Evolutionary conservation across 30 jellyfish, hydroid and myxozoan genomes (phyloP), one percentile per base, ranked within the genome.

Genomic region (Aurelia coerulea): DNA sequence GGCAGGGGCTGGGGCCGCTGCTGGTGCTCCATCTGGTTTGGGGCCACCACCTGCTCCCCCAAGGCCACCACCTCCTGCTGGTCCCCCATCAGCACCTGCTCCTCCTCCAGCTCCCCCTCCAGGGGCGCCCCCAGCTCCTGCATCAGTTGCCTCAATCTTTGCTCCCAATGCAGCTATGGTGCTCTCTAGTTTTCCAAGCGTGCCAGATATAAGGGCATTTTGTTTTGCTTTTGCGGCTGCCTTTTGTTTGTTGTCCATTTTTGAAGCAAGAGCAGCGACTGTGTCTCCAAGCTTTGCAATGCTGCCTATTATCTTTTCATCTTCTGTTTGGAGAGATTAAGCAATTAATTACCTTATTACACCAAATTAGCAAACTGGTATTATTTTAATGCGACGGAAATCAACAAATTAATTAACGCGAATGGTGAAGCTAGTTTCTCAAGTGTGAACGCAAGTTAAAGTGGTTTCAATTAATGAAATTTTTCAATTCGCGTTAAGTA

Each of bases 221-320:
- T 90, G 95, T 70, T 86, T 95, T 33, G 99, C 98, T 53, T 89
- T 86, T 37, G 91, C 98, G 62, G 89, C 92, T 7, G 73, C 53
- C 65, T 86, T 95, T 65, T 76, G 87, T 68, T 95, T 95, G 81
- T 81, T 93, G 52, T 90, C 97, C 84, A 95, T 80, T 75, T 86
- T 90, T 33, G 81, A 54, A 3, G 97, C 97, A 53, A 95, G 91
- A 12, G 85, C 84, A 15, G 92, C 80, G 14, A 95, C 98, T 33
- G 97, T 81, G 90, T 88, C 97, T 16, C 98, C 97, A 33, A 95
- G 94, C 34, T 85, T 92, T 41, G 74, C 87, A 15, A 95, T 90
- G 53, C 89, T 80, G 16, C 79, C 81, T 5, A 88, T 60, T 23
- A 95, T 46, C 62, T 87, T 90, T 54, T 52, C 90, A 56, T 90